Percentiles rank a stretch among this genome's conserved stretches.
Conservation (phyloP, 2,888 invertebrate species). For the Mantis religiosa region DNA sequence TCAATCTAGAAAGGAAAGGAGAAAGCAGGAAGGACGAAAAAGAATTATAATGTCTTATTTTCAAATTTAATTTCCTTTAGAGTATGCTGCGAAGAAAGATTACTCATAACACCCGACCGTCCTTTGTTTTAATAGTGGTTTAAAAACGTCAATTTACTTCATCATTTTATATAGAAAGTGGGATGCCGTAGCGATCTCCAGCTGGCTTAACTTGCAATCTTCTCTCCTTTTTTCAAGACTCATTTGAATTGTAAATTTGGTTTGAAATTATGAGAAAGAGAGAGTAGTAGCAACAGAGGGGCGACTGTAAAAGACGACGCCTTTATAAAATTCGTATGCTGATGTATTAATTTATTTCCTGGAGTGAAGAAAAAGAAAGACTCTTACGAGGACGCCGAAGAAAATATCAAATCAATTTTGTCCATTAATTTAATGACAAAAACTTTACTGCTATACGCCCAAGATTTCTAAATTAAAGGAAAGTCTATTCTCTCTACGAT, state of each 20-base stretch:
- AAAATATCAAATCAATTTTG: constrained; percentile 20
- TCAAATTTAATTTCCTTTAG: constrained; percentile 10
- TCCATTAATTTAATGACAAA: constrained; percentile 17
- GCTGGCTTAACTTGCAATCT: constrained; percentile 15
- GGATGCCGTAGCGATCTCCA: neutral
- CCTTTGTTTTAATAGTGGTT: constrained; percentile 16
- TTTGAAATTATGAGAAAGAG: constrained; percentile 8
- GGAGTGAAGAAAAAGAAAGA: neutral
- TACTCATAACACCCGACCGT: constrained; percentile 6
- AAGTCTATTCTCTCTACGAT: neutral
- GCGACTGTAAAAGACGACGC: neutral
- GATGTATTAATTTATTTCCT: constrained; percentile 15
- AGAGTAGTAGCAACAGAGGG: neutral
- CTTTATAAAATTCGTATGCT: constrained; percentile 15
- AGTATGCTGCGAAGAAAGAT: neutral
- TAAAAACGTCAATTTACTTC: constrained; percentile 15
- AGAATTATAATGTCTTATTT: neutral
- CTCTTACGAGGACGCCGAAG: neutral
- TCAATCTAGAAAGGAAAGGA: neutral
- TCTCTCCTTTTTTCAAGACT: constrained; percentile 10
- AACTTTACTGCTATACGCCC: neutral
- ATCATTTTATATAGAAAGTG: constrained; percentile 5
- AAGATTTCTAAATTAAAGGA: neutral
- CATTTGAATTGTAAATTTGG: constrained; percentile 24
- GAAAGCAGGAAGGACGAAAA: neutral